phyloP scores from a whole-genome alignment of 2,113 vertebrate species.

The Ceyx cyanopectus region DNA sequence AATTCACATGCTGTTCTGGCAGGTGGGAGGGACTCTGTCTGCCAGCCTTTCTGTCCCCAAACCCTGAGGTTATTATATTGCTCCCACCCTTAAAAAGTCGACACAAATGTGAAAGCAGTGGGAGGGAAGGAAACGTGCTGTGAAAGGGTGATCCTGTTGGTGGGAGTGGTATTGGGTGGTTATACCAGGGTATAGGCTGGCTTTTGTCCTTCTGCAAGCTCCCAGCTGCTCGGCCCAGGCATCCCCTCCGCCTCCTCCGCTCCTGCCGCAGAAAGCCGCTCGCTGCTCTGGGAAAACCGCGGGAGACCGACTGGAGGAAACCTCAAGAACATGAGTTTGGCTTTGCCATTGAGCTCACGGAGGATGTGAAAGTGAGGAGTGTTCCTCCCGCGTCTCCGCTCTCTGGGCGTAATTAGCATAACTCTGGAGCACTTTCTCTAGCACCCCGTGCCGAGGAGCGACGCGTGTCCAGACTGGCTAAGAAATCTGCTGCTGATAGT shows the following conservation, averaged over 20 bases:
- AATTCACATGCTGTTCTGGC: slow-evolving; percentile 26
- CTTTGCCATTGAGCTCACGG: not conserved
- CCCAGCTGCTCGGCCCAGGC: slow-evolving; percentile 39
- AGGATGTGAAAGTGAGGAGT: not conserved
- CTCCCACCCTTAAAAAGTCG: not conserved
- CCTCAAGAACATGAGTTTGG: not conserved
- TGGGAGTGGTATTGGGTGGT: not conserved
- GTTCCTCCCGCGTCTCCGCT: rapidly evolving
- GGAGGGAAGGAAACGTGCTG: not conserved
- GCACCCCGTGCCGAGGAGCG: not conserved
- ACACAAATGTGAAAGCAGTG: slow-evolving; percentile 2
- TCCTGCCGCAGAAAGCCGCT: slow-evolving; percentile 16
- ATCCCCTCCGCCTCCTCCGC: not conserved
- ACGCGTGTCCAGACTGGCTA: not conserved
- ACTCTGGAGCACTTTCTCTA: not conserved
- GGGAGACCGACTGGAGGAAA: slow-evolving; percentile 27
- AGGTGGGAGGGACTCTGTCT: slow-evolving; percentile 10
- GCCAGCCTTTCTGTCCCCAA: not conserved
- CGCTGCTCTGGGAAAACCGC: not conserved
- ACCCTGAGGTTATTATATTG: not conserved
- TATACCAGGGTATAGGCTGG: not conserved
- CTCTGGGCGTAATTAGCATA: rapidly evolving
- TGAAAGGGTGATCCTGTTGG: not conserved
- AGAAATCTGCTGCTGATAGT: not conserved
- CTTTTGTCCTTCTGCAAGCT: slow-evolving; percentile 59